Conservation (phyloP, 2,888 invertebrate genomes). For the Pyrochroa serraticornis region DNA sequence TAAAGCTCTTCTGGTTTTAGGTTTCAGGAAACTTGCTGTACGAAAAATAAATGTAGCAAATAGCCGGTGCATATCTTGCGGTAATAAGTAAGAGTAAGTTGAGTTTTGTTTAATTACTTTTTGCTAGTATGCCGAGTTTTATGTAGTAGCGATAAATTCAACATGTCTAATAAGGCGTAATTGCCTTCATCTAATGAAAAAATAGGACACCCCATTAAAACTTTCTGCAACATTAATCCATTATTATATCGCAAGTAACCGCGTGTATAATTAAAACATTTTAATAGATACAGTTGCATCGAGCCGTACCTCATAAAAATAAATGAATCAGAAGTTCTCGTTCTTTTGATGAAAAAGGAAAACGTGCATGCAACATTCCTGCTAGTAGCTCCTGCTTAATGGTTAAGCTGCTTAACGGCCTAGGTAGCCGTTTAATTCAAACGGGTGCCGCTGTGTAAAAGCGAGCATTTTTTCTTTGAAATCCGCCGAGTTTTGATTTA, state of each 20-base stretch:
- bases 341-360: no score
- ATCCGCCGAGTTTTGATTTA: conserved; percentile 7
- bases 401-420: no score
- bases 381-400: no score
- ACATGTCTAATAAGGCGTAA: conserved; percentile 28
- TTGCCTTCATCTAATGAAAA: conserved; percentile 11
- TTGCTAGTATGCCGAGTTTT: conserved; percentile 24
- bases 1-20: no score
- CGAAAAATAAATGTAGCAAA: not conserved
- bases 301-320: conserved; percentile 15
- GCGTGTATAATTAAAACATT: conserved; percentile 24
- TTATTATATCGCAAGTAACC: conserved; percentile 23
- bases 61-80: no score
- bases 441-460: not conserved
- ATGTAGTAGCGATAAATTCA: conserved; percentile 26
- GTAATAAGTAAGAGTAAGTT: conserved; percentile 20
- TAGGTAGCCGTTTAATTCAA: no score
- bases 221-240: conserved; percentile 39
- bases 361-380: no score
- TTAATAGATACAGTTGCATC: conserved; percentile 23
- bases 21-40: no score
- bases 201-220: conserved; percentile 36
- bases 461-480: not conserved
- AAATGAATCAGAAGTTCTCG: no score
- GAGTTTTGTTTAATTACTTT: conserved; percentile 23